phyloP scores from a whole-genome alignment of 2,888 invertebrate genomes.

The Scaeva pyrastri region DNA sequence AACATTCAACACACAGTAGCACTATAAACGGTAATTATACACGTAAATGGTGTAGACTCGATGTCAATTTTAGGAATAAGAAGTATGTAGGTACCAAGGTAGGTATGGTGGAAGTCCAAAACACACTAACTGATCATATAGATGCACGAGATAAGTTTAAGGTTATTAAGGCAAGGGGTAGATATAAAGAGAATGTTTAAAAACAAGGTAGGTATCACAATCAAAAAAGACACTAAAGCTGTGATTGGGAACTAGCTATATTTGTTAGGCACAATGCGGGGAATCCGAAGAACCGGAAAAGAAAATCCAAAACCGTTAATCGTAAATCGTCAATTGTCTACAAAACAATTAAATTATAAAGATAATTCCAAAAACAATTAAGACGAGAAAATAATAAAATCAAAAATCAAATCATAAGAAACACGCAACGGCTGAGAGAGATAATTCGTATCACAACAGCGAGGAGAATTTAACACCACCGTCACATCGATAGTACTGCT shows the following conservation, averaged over 20 bases:
- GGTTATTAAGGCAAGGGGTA: slow-evolving; percentile 47
- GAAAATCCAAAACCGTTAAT: slow-evolving; percentile 15
- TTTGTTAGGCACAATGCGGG: slow-evolving; percentile 60
- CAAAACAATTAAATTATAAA: slow-evolving; percentile 77
- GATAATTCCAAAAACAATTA: slow-evolving; percentile 78
- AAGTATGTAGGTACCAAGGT: not conserved
- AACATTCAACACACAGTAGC: slow-evolving; percentile 49
- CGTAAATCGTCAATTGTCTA: not conserved
- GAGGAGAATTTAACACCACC: slow-evolving; percentile 76
- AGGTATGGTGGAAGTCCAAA: not conserved
- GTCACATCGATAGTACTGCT: slow-evolving; percentile 77
- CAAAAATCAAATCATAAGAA: slow-evolving; percentile 77
- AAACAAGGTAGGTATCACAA: slow-evolving; percentile 62
- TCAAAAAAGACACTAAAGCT: slow-evolving; percentile 42
- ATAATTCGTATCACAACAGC: slow-evolving; percentile 63
- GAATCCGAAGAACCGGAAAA: slow-evolving; percentile 44
- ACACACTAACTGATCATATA: slow-evolving; percentile 3
- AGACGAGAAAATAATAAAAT: slow-evolving; percentile 34
- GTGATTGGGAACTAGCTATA: slow-evolving; percentile 33
- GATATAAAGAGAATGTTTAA: slow-evolving; percentile 26
- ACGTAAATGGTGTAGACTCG: slow-evolving; percentile 35
- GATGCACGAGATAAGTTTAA: not conserved
- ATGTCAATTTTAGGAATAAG: slow-evolving; percentile 41
- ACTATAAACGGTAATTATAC: slow-evolving; percentile 43
- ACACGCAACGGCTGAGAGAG: slow-evolving; percentile 75